Conservation (phyloP, 2,113 vertebrate genomes). For the Narcine bancroftii region DNA sequence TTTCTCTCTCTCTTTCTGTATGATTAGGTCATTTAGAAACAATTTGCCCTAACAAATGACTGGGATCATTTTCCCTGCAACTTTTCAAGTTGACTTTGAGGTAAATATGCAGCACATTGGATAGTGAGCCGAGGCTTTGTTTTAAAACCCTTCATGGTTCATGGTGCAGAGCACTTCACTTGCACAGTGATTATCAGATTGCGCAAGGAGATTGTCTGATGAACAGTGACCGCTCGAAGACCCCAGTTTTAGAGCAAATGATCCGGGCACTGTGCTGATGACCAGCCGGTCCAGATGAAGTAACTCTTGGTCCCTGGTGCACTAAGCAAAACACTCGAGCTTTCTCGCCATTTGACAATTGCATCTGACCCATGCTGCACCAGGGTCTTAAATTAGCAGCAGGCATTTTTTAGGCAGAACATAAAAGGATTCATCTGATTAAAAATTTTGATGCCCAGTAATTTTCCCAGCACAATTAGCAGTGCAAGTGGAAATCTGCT, state of each 20-base stretch:
- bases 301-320: constrained; percentile 49
- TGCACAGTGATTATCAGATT: constrained; percentile 47
- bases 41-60: constrained; percentile 53
- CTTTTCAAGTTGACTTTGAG: constrained; percentile 41
- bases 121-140: constrained; percentile 19
- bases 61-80: constrained; percentile 47
- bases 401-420: constrained; percentile 39
- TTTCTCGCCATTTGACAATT: constrained; percentile 45
- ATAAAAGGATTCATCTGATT: constrained; percentile 45
- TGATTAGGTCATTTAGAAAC: constrained; percentile 54
- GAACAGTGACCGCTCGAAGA: constrained; percentile 49
- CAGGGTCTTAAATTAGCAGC: constrained; percentile 46
- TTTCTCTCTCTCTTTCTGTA: constrained; percentile 31
- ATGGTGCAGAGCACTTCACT: constrained; percentile 48
- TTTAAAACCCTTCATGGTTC: constrained; percentile 45
- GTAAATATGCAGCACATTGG: constrained; percentile 40
- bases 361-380: constrained; percentile 45
- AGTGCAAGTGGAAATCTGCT: constrained; percentile 43
- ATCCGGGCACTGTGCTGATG: constrained; percentile 44
- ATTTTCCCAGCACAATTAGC: constrained; percentile 52
- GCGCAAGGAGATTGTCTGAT: constrained; percentile 45
- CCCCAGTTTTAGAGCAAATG: constrained; percentile 47
- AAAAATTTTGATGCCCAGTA: constrained; percentile 46
- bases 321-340: constrained; percentile 44
- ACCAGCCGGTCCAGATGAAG: constrained; percentile 44